Base-by-base conservation (phyloP, 2,113 vertebrate genomes). In the Marmota monax region DNA sequence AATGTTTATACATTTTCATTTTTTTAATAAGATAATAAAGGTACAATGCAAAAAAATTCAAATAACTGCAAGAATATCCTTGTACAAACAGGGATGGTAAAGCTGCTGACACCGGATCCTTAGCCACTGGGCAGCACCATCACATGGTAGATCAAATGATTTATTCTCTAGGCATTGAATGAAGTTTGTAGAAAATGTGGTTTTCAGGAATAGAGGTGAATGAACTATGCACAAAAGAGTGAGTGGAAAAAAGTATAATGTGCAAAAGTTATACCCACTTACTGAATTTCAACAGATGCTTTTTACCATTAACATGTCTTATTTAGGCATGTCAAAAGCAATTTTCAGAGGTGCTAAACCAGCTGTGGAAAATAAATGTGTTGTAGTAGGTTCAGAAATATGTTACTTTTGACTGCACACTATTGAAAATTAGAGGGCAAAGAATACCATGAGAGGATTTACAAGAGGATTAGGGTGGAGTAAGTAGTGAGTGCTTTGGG, bases 331-430 rank as follows among this genome's bases (percentile, higher is more conserved):
- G 29, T 92, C 92, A 32, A 96, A 88, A 72, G 92, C 92, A 73
- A 42, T 94, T 94, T 96, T 79, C 56, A 27, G 88, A 94, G 70
- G 51, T 63, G 77, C 88, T 32, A 70, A 88, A 58, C 61, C 22
- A n/a, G 42, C 34, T 61, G 95, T 94, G 63, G 78, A 96, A 72
- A 53, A 84, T 34, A 56, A 96, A 88, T 96, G 89, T 58, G 53
- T 77, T 83, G 7, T 53, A 25, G 51, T 42, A 77, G 83, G 83
- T 94, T 87, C 48, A 80, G 69, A 42, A 5, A 56, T 42, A 18
- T 87, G 67, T 70, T 88, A 39, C 22, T 63, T 69, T 70, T 61
- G 39, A 39, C 63, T 84, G 51, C 25, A 37, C 39, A 45, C 39
- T 32, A 1, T 63, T 53, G 70, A n/a, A 72, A 48, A 51, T 94